Base-by-base conservation (phyloP, 2,888 invertebrate genomes). In the Punctoribates punctum region DNA sequence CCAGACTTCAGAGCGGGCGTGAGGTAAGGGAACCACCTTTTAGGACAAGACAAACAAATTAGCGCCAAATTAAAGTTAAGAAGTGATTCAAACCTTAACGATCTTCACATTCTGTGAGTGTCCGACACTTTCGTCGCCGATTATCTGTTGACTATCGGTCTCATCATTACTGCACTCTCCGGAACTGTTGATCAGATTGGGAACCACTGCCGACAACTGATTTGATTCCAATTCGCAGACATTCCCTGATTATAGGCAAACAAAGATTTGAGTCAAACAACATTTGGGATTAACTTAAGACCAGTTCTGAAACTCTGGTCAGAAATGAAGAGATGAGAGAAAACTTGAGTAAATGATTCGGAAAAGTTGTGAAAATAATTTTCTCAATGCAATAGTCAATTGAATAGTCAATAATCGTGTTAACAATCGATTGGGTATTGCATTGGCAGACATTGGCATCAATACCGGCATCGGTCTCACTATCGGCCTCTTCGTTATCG, bases 1-100 rank as follows among this genome's bases (percentile, higher is more conserved):
- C 78, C 78, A 78, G 17, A 78, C 78, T 46, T 78, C 77, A n/a
- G 77, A 77, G 6, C 78, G 51, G 13, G 77, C 78, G 75, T 78
- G 78, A 13, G 78, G 78, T 54, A 78, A 48, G 1, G 78, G 78
- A 4, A 78, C 77, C n/a, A 78, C 75, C 74, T 77, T 20, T 20
- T 70, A 9, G 25, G 15, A 25, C 1, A 73, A 1, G 73, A 67
- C 27, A 77, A 70, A 65, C 42, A 42, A 42, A 5, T 25, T 29
- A 9, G 4, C 20, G 4, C n/a, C 2, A 23, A 23, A 60, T 54
- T n/a, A 27, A 15, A 62, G 65, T n/a, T 15, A 0, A 27, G 15
- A 34, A 65, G 9, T 13, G 4, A 1, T 25, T 1, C 42, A 72
- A 72, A 72, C 72, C 72, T 72, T 72, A 25, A 72, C 72, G 6